Evolutionary conservation across 2,888 invertebrate genomes (phyloP).

Genomic region (Idaea aversata): DNA sequence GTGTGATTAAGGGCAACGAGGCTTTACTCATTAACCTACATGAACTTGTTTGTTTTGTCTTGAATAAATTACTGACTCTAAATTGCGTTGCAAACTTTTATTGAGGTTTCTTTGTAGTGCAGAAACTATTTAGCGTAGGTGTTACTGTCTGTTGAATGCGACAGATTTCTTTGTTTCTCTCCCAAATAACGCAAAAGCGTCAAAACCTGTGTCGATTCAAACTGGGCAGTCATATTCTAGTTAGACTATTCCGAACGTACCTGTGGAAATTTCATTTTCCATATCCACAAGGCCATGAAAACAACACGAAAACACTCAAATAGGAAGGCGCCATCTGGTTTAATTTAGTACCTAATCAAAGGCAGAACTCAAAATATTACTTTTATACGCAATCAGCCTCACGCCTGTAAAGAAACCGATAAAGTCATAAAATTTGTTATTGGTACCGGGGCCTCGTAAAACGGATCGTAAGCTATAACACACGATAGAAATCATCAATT

Average conservation of each 20-base stretch:
- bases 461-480: conserved; percentile 40
- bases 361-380: conserved; percentile 1
- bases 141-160: not conserved
- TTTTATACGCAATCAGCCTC: conserved; percentile 1
- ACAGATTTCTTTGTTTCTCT: no score
- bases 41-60: conserved; percentile 12
- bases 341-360: not conserved
- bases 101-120: not conserved
- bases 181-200: no score
- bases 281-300: not conserved
- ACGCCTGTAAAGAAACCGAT: conserved; percentile 24
- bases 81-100: conserved; percentile 1
- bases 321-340: not conserved
- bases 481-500: conserved; percentile 42
- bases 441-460: conserved; percentile 40
- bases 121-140: not conserved
- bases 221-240: not conserved
- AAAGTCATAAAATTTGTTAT: conserved; percentile 47
- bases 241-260: not conserved
- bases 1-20: conserved; percentile 64
- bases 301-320: not conserved
- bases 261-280: not conserved
- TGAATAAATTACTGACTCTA: conserved; percentile 7
- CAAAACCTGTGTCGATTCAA: not conserved
- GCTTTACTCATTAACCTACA: conserved; percentile 26